phyloP scores from a whole-genome alignment of 1,140 invertebrate species.

The Temnothorax longispinosus region DNA sequence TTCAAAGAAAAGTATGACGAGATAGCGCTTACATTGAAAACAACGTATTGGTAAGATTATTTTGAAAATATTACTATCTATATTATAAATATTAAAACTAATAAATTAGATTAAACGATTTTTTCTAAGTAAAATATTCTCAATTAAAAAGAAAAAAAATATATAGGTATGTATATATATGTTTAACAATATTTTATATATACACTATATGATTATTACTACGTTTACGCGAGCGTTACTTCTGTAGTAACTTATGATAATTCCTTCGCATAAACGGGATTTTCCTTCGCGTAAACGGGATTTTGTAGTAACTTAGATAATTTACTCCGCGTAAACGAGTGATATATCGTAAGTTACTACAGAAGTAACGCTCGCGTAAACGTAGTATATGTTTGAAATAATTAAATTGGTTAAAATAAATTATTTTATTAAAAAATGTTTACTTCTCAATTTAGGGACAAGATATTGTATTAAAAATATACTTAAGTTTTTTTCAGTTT shows the following conservation, averaged over 20 bases:
- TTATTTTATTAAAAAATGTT: neutral
- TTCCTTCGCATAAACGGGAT: too few relatives aligned
- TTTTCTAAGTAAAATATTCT: neutral
- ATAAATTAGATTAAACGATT: neutral
- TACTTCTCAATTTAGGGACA: neutral
- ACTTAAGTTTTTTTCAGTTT: neutral
- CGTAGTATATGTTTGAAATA: neutral
- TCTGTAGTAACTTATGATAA: too few relatives aligned
- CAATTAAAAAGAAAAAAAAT: neutral
- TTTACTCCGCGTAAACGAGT: too few relatives aligned
- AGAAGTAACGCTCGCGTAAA: too few relatives aligned
- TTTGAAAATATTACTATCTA: neutral
- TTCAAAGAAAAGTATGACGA: conserved; percentile 94
- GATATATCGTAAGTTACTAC: too few relatives aligned
- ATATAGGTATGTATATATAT: too few relatives aligned
- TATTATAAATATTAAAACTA: neutral
- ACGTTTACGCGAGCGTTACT: too few relatives aligned
- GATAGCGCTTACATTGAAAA: conserved; percentile 93
- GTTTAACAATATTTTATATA: too few relatives aligned
- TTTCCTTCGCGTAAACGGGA: too few relatives aligned
- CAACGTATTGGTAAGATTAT: conserved; percentile 93
- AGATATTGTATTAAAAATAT: neutral
- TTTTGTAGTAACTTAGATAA: too few relatives aligned
- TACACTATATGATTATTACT: too few relatives aligned
- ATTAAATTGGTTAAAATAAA: neutral